Conservation (phyloP, 2,888 invertebrate species). For the Halictus quadricinctus region DNA sequence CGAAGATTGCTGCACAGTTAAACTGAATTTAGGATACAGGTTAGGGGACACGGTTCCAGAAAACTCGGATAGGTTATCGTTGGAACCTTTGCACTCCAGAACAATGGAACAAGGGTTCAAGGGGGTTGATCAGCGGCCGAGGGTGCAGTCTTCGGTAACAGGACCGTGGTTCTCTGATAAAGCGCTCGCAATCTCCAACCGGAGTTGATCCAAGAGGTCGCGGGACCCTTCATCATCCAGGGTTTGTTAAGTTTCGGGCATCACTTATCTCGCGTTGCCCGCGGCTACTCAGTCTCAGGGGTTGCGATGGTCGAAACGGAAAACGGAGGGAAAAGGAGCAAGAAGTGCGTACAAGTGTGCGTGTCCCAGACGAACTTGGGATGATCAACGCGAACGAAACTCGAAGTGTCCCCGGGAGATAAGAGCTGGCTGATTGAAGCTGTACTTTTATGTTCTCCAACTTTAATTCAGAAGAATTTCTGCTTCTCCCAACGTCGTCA, state of each 20-base stretch:
- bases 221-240: conserved; percentile 61
- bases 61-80: neutral
- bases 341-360: neutral
- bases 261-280: conserved; percentile 78
- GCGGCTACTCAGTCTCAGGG: conserved; percentile 59
- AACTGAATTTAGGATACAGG: neutral
- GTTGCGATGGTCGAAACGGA: conserved; percentile 12
- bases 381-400: neutral
- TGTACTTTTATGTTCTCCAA: neutral
- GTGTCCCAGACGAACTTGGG: neutral
- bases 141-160: conserved; percentile 1
- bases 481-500: neutral
- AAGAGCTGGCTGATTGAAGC: neutral
- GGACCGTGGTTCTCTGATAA: conserved; percentile 44
- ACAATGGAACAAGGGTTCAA: neutral
- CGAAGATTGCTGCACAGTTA: neutral
- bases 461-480: neutral
- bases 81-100: neutral
- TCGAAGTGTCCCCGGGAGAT: neutral
- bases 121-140: conserved; percentile 4
- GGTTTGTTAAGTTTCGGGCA: conserved; percentile 79
- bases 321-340: conserved; percentile 9
- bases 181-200: conserved; percentile 34
- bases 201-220: conserved; percentile 60
- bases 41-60: neutral